Evolutionary conservation across 2,113 vertebrate species (phyloP), one percentile per base, ranked within the genome.

Genomic region (Prunella himalayana): DNA sequence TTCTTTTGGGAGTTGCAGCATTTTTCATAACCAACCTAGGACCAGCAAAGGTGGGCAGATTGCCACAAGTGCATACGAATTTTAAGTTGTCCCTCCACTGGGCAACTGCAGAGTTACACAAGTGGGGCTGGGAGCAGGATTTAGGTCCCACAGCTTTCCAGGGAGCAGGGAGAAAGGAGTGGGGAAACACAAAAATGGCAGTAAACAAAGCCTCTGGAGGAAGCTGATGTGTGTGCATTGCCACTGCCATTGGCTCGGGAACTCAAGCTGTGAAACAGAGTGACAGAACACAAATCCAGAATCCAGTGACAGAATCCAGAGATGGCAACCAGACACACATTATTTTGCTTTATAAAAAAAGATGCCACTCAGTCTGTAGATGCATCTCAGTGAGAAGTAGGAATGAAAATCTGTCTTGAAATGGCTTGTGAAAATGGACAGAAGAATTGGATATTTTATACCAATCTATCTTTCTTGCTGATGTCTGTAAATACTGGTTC

Each of bases 31-130:
- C 37, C 28, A 54, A 2, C 15, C 23, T 44, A 25, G 47, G 45
- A 35, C 10, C 63, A 82, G 47, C 47, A 31, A 42, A 33, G 8
- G 18, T 23, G 4, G 10, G 19, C 7, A 73, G 33, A 35, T 70
- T 56, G 42, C 27, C 24, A 70, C 22, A 33, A 45, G 15, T 21
- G 28, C 2, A 1, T 14, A 42, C 0, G 0, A 27, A n/a, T 66
- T 78, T 84, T 50, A 33, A 89, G 76, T 45, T 70, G 22, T 31
- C 23, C 64, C 72, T 77, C 39, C 10, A 33, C 23, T 10, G 23
- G 28, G 35, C 13, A 81, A 8, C 16, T 63, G 35, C 14, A 71
- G 33, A 42, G 31, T 56, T 69, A 49, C 31, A 76, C 37, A 79
- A 39, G 24, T 12, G 54, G 30, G 35, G 33, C 42, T 28, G 37